Conservation (phyloP, 92 coral and sea anemone species). For the Montipora capitata region DNA sequence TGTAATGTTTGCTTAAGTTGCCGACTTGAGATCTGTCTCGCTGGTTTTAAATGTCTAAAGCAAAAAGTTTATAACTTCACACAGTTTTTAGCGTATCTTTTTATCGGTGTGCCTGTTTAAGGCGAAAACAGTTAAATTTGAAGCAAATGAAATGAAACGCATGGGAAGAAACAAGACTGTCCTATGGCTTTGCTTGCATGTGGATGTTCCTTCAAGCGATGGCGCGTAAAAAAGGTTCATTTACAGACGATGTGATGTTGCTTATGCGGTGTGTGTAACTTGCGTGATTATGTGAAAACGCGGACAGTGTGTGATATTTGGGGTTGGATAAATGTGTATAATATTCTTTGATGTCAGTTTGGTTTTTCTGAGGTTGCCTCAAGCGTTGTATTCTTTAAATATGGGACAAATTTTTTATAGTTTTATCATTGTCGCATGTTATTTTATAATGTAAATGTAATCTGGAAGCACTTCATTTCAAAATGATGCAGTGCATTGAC, state of each 20-base stretch:
- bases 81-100: neutral
- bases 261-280: neutral
- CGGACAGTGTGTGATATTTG: neutral
- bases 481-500: conserved; percentile 45
- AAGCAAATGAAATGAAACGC: too few species aligned
- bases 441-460: conserved; percentile 4
- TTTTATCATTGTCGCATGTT: conserved; percentile 13
- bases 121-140: neutral
- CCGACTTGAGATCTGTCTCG: too few species aligned
- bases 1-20: too few species aligned
- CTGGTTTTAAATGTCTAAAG: too few species aligned
- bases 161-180: neutral
- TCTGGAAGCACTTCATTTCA: conserved; percentile 27
- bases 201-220: neutral
- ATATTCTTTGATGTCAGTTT: too few species aligned
- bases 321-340: neutral
- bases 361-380: neutral
- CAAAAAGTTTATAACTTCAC: too few species aligned
- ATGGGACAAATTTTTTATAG: conserved; percentile 8
- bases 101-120: neutral
- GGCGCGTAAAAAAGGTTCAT: neutral
- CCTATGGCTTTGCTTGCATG: neutral
- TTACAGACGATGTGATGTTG: neutral
- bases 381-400: neutral
- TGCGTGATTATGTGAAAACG: neutral